These are phyloP conservation scores for Aulostomus chinensis DNA, from an alignment of 2,797 vertebrate species.

Conservation along the genomic window DNA sequence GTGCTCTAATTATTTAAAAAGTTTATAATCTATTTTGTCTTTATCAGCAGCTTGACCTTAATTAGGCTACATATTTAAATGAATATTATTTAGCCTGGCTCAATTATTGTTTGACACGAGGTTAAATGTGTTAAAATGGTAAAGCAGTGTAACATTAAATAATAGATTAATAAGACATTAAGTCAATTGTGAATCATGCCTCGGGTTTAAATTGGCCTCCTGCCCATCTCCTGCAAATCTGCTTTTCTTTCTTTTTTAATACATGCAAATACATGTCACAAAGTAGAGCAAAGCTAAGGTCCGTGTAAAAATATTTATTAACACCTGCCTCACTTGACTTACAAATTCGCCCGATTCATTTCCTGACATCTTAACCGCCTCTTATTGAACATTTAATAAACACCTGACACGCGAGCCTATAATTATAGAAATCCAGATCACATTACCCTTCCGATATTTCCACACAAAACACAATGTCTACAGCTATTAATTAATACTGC, in stretches of 20 bases:
- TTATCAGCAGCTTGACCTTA: background rate
- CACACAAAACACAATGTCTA: constrained; percentile 75
- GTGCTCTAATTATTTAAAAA: too few relatives aligned
- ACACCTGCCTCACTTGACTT: constrained; percentile 52
- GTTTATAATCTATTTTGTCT: constrained; percentile 7
- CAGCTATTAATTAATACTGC: constrained; percentile 83
- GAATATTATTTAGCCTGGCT: constrained; percentile 3
- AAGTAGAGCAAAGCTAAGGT: constrained; percentile 23
- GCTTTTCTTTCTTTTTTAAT: background rate
- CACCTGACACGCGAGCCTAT: constrained; percentile 70
- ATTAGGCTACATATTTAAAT: background rate
- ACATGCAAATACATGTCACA: constrained; percentile 4
- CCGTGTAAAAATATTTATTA: constrained; percentile 30
- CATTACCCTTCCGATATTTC: constrained; percentile 73
- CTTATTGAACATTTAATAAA: constrained; percentile 77
- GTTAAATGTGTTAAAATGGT: background rate
- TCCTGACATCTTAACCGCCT: constrained; percentile 73
- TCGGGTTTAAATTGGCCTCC: constrained; percentile 20
- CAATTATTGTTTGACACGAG: constrained; percentile 6
- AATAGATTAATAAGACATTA: constrained; percentile 23
- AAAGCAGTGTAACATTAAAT: constrained; percentile 7
- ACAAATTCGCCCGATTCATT: constrained; percentile 63
- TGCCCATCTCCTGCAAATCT: constrained; percentile 8
- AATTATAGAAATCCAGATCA: constrained; percentile 63
- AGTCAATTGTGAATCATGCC: constrained; percentile 4